phyloP scores from a whole-genome alignment of 2,888 invertebrate genomes.

The Agrotis puta region DNA sequence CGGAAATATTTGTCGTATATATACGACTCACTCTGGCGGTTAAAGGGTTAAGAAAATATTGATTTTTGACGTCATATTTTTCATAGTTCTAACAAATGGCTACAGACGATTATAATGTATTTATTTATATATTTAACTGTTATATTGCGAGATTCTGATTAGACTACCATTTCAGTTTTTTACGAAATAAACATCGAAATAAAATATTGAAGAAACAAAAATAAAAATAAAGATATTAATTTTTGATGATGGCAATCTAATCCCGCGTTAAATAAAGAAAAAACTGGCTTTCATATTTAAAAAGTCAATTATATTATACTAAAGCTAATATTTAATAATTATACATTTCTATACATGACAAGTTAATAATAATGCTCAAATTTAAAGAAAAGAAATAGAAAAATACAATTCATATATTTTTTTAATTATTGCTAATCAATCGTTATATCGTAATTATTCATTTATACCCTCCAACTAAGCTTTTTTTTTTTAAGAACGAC shows the following conservation, averaged over 20 bases:
- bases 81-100: slow-evolving; percentile 9
- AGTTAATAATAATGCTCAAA: slow-evolving; percentile 40
- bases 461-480: slow-evolving; percentile 2
- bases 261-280: neutral
- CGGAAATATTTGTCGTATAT: too few relatives aligned
- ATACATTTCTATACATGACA: slow-evolving; percentile 44
- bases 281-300: slow-evolving; percentile 24
- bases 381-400: slow-evolving; percentile 16
- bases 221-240: neutral
- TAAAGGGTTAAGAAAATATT: slow-evolving; percentile 24
- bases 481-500: slow-evolving; percentile 13
- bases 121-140: neutral
- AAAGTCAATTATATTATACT: slow-evolving; percentile 32
- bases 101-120: slow-evolving; percentile 7
- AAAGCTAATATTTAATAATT: slow-evolving; percentile 35
- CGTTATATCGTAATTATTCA: neutral
- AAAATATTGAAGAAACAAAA: neutral
- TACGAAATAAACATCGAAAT: neutral
- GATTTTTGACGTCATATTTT: slow-evolving; percentile 6
- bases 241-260: slow-evolving; percentile 36
- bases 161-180: slow-evolving; percentile 10
- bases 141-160: slow-evolving; percentile 38
- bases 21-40: too few relatives aligned
- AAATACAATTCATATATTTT: neutral
- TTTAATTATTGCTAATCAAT: slow-evolving; percentile 21